Conservation (phyloP, 2,888 invertebrate species). For the Philereme vetulata region DNA sequence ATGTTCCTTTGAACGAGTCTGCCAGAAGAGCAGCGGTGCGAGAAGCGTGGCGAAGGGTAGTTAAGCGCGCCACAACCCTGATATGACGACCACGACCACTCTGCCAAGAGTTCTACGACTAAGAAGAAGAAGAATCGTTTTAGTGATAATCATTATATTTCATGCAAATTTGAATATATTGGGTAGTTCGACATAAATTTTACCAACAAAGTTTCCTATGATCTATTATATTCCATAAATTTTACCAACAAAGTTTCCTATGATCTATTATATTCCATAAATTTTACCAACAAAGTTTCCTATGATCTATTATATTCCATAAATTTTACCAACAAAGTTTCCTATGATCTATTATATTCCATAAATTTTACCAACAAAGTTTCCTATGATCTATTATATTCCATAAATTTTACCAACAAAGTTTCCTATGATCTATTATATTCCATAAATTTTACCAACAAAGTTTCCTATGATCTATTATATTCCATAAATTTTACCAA, state of each 20-base stretch:
- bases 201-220: too few relatives aligned
- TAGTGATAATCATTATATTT: too few relatives aligned
- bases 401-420: conserved; percentile 18
- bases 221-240: conserved; percentile 21
- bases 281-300: not conserved
- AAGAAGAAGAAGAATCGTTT: too few relatives aligned
- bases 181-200: too few relatives aligned
- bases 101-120: too few relatives aligned
- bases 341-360: conserved; percentile 11
- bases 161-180: too few relatives aligned
- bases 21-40: too few relatives aligned
- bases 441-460: conserved; percentile 23
- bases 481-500: conserved; percentile 25
- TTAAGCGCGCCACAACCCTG: too few relatives aligned
- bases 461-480: not conserved
- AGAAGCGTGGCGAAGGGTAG: too few relatives aligned
- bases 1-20: too few relatives aligned
- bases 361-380: conserved; percentile 12
- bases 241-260: too few relatives aligned
- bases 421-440: not conserved
- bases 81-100: too few relatives aligned
- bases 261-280: conserved; percentile 19
- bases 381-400: conserved; percentile 4
- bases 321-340: not conserved
- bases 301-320: conserved; percentile 17